These are phyloP conservation scores for Dicentrarchus labrax DNA, from an alignment of 2,113 vertebrate species.

Conservation along the genomic window DNA sequence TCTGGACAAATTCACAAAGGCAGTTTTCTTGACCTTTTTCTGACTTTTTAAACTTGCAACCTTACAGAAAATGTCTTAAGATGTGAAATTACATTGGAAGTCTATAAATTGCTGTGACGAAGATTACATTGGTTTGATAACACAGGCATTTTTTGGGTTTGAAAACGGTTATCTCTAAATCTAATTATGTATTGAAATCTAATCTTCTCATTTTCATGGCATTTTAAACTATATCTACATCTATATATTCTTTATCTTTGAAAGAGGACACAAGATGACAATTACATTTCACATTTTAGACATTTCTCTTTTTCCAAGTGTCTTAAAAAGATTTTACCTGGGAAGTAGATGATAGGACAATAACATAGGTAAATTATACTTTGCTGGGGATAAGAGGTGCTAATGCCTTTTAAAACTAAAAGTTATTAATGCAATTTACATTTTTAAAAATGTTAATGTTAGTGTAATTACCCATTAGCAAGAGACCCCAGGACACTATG, in stretches of 20 bases:
- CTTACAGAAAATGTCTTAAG: neutral
- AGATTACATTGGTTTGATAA: neutral
- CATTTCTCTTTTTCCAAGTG: neutral
- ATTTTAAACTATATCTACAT: neutral
- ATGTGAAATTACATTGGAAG: neutral
- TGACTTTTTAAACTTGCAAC: neutral
- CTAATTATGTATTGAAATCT: neutral
- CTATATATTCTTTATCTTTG: neutral
- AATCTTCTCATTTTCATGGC: conserved; percentile 1
- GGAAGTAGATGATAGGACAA: neutral
- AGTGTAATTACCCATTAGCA: neutral
- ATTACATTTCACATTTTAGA: neutral
- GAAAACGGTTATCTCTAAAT: neutral
- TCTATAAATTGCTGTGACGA: neutral
- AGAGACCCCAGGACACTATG: neutral
- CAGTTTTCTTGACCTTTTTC: neutral
- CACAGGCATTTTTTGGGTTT: neutral
- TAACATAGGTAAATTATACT: neutral
- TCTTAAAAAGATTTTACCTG: neutral
- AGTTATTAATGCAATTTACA: neutral
- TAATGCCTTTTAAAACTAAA: neutral
- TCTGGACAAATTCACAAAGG: conserved; percentile 8
- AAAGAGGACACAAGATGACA: neutral
- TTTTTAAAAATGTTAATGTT: too few species aligned
- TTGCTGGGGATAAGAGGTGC: neutral